A percentile compares a stretch with the other conserved stretches of the same genome.
Conservation (phyloP, 1,140 invertebrate species). For the Drosophila oshimai region DNA sequence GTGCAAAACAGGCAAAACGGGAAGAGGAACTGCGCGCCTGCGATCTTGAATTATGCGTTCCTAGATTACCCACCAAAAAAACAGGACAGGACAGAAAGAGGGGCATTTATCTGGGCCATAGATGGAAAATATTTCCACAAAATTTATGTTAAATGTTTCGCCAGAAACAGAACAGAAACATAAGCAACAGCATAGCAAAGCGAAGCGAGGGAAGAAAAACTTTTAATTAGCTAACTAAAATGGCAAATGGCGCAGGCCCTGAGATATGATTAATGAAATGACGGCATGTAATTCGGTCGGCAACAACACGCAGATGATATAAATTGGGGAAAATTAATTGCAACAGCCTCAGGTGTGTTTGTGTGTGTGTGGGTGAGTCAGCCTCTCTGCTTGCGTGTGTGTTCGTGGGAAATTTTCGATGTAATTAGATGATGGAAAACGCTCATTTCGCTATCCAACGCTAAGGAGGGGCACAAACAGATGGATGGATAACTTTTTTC, state of each 20-base stretch:
- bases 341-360: conserved; percentile 72
- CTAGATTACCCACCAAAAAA: conserved; percentile 44
- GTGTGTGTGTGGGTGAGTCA: neutral
- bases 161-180: neutral
- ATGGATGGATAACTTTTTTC: conserved; percentile 36
- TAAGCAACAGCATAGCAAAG: neutral
- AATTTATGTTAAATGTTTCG: conserved; percentile 76
- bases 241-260: conserved; percentile 70
- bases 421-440: conserved; percentile 77
- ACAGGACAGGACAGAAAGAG: neutral
- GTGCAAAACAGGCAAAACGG: conserved; percentile 71
- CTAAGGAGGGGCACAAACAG: neutral
- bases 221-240: conserved; percentile 78
- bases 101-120: conserved; percentile 40
- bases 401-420: conserved; percentile 55
- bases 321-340: conserved; percentile 79
- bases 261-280: conserved; percentile 78
- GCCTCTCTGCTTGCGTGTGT: neutral
- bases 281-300: conserved; percentile 62
- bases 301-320: conserved; percentile 53
- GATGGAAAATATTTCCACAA: conserved; percentile 44
- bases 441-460: conserved; percentile 29
- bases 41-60: conserved; percentile 79
- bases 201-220: conserved; percentile 33
- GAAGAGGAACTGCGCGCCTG: conserved; percentile 72